A percentile compares a stretch with the other conserved stretches of the same genome.
Evolutionary conservation across 1,140 invertebrate genomes (phyloP).

Genomic region (Teleogryllus occipitalis): DNA sequence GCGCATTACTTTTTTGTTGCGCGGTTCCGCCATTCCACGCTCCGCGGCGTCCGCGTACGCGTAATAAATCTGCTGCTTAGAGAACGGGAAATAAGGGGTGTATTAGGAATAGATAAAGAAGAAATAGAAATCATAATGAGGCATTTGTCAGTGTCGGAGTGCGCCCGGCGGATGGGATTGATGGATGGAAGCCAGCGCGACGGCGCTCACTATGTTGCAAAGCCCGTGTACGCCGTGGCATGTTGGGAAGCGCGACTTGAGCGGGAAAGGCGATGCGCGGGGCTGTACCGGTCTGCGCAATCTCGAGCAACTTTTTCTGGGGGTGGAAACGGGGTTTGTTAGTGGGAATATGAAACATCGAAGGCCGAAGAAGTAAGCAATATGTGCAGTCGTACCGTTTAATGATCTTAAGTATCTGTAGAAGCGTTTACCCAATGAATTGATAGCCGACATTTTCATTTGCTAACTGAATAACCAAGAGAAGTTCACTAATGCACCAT

Average conservation of each 20-base stretch:
- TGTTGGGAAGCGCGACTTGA: neutral
- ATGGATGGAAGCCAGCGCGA: neutral
- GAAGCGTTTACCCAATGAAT: too few relatives aligned
- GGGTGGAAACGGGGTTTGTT: neutral
- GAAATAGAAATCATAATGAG: neutral
- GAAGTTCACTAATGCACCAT: too few relatives aligned
- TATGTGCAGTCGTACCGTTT: too few relatives aligned
- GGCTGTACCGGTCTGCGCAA: neutral
- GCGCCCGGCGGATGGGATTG: neutral
- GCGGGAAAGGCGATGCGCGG: neutral
- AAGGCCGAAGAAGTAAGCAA: too few relatives aligned
- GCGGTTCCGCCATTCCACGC: neutral
- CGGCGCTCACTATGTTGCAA: neutral
- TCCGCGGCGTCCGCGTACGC: neutral
- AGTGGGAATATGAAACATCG: neutral
- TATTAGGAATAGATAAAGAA: neutral
- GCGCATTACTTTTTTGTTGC: neutral
- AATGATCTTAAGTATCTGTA: too few relatives aligned
- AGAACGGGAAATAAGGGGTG: neutral
- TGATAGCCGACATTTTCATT: too few relatives aligned
- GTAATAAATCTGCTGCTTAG: neutral
- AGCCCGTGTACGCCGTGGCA: neutral
- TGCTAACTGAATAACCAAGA: too few relatives aligned
- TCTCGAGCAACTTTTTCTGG: neutral
- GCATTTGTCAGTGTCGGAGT: neutral